Evolutionary conservation across 2,113 vertebrate species (phyloP).

Genomic region (Scomber scombrus): DNA sequence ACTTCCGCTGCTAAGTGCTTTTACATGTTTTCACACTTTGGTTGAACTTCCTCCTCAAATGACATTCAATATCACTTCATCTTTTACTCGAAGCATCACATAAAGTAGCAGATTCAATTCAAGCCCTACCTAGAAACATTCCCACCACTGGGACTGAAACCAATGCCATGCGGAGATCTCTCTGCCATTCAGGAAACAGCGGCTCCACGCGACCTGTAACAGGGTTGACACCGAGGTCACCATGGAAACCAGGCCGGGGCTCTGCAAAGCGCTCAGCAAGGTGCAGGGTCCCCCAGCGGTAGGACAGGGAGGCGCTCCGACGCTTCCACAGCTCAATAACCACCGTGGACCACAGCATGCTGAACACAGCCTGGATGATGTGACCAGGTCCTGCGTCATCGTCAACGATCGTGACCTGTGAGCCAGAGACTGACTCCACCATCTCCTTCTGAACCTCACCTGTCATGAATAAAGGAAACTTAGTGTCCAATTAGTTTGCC

Average conservation of each 20-base stretch:
- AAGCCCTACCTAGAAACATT: constrained; percentile 78
- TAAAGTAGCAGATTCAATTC: background rate
- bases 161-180: constrained; percentile 79
- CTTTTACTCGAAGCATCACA: background rate
- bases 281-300: constrained; percentile 84
- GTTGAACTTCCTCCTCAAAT: too few relatives aligned
- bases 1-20: too few relatives aligned
- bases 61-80: too few relatives aligned
- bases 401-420: background rate
- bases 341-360: constrained; percentile 88
- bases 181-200: constrained; percentile 84
- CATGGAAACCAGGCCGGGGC: constrained; percentile 84
- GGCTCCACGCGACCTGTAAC: constrained; percentile 85
- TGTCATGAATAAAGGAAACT: constrained; percentile 14
- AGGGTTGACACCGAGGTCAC: constrained; percentile 81
- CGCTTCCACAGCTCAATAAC: constrained; percentile 89
- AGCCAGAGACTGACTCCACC: constrained; percentile 49
- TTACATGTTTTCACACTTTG: too few relatives aligned
- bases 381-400: constrained; percentile 71
- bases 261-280: constrained; percentile 84
- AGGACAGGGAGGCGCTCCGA: constrained; percentile 81
- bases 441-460: constrained; percentile 67
- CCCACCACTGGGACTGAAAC: constrained; percentile 85
- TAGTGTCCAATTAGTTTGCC: background rate
- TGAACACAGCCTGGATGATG: constrained; percentile 86